A percentile compares a stretch with the other conserved stretches of the same genome.
Evolutionary conservation across 1,140 invertebrate species (phyloP).

Genomic region (Drosophila bocqueti): DNA sequence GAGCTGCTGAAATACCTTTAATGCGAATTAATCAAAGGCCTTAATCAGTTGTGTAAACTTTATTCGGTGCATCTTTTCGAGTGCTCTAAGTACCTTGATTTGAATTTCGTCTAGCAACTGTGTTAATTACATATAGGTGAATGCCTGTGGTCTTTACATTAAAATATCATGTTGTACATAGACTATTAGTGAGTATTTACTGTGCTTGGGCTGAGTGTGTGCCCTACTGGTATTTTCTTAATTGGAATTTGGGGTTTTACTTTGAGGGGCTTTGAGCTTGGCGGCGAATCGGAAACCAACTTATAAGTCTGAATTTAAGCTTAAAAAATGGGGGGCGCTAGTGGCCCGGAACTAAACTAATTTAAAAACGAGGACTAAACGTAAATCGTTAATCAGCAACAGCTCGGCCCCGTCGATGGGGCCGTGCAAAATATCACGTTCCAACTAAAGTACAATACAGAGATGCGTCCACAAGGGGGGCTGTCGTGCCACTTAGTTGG

Average conservation of each 20-base stretch:
- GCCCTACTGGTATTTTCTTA: conserved; percentile 13
- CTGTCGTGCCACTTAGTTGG: conserved; percentile 31
- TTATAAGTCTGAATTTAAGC: conserved; percentile 25
- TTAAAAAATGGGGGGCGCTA: conserved; percentile 22
- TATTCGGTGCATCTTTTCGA: conserved; percentile 57
- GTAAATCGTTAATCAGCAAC: conserved; percentile 62
- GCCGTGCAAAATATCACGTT: conserved; percentile 79
- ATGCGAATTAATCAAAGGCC: not conserved
- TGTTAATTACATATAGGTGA: conserved; percentile 63
- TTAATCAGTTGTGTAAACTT: conserved; percentile 46
- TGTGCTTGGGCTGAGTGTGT: conserved; percentile 13
- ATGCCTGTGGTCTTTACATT: conserved; percentile 43
- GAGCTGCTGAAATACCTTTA: conserved; percentile 37
- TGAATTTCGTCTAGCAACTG: conserved; percentile 47
- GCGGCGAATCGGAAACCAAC: conserved; percentile 34
- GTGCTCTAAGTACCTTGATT: conserved; percentile 24
- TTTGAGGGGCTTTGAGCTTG: conserved; percentile 48
- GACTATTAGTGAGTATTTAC: conserved; percentile 45
- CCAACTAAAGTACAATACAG: conserved; percentile 59
- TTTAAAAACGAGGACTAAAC: conserved; percentile 39
- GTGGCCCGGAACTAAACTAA: conserved; percentile 54
- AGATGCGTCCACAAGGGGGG: conserved; percentile 3
- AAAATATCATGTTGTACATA: conserved; percentile 44
- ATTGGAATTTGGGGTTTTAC: conserved; percentile 8
- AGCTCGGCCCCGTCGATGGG: conserved; percentile 19